phyloP scores from a whole-genome alignment of 2,113 vertebrate species.

The Halcyon senegalensis region DNA sequence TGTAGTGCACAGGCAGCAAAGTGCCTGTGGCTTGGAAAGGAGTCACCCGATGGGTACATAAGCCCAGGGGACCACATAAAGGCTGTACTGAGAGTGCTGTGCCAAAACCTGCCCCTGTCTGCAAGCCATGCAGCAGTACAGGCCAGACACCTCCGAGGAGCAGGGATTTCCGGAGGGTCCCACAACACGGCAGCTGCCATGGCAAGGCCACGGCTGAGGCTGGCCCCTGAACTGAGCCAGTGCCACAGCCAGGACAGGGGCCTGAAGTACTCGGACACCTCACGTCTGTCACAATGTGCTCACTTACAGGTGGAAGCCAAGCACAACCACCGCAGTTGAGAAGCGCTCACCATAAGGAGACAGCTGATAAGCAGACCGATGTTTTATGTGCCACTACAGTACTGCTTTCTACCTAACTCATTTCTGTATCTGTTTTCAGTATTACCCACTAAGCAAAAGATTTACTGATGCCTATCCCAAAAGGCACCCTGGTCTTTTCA shows the following conservation, averaged over 20 bases:
- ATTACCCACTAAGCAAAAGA: not conserved
- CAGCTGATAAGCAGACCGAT: not conserved
- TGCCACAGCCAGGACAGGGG: not conserved
- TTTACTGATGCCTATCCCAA: not conserved
- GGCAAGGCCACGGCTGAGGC: rapidly evolving
- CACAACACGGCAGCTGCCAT: rapidly evolving
- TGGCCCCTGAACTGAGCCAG: not conserved
- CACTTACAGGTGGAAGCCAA: not conserved
- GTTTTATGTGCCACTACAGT: not conserved
- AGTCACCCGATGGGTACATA: rapidly evolving
- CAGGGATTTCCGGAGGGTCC: not conserved
- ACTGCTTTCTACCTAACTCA: not conserved
- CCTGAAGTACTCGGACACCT: rapidly evolving
- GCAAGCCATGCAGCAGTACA: not conserved
- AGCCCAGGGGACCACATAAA: rapidly evolving
- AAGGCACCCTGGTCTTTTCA: not conserved
- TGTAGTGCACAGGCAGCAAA: not conserved
- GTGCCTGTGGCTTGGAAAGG: not conserved
- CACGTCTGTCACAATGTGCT: not conserved
- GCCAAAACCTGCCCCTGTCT: not conserved
- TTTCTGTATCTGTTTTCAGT: not conserved
- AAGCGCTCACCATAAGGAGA: rapidly evolving
- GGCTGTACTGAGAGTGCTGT: not conserved
- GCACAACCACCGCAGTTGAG: not conserved
- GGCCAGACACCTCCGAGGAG: not conserved